Evolutionary conservation across 2,888 invertebrate genomes (phyloP).

Genomic region (Diloba caeruleocephala): DNA sequence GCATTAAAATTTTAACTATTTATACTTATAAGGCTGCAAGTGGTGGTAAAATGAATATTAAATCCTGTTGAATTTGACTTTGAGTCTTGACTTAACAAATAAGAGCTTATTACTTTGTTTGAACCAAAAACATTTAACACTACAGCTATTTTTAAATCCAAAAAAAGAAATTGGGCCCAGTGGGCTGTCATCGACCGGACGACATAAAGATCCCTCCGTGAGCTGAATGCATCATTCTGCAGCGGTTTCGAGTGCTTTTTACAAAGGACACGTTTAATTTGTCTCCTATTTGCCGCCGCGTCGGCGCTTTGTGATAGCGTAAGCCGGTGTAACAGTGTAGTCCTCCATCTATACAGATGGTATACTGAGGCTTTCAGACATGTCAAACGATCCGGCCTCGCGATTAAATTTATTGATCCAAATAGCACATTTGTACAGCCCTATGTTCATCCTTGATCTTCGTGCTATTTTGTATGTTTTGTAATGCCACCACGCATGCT

Average conservation of each 20-base stretch:
- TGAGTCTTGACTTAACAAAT: too few relatives aligned
- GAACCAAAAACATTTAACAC: slow-evolving; percentile 35
- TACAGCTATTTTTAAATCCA: slow-evolving; percentile 24
- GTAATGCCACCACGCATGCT: too few relatives aligned
- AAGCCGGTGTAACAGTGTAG: slow-evolving; percentile 31
- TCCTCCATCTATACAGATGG: slow-evolving; percentile 18
- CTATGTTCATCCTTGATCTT: too few relatives aligned
- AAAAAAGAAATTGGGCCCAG: slow-evolving; percentile 20
- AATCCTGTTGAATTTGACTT: too few relatives aligned
- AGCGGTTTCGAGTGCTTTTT: slow-evolving; percentile 48
- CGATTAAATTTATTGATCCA: too few relatives aligned
- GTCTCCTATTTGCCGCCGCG: slow-evolving; percentile 76
- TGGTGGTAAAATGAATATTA: too few relatives aligned
- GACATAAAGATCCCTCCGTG: slow-evolving; percentile 67
- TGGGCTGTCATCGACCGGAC: slow-evolving; percentile 54
- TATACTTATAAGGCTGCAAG: too few relatives aligned
- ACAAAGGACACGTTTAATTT: slow-evolving; percentile 72
- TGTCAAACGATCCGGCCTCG: too few relatives aligned
- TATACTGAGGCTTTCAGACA: neutral
- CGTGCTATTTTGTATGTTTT: too few relatives aligned
- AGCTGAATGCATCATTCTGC: slow-evolving; percentile 66
- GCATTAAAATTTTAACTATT: too few relatives aligned
- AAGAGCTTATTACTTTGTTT: slow-evolving; percentile 21
- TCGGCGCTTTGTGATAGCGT: slow-evolving; percentile 56
- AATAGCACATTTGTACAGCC: too few relatives aligned